Evolutionary conservation across 2,888 invertebrate genomes (phyloP), one percentile per base, ranked within the genome.

Genomic region (Mimas tiliae): DNA sequence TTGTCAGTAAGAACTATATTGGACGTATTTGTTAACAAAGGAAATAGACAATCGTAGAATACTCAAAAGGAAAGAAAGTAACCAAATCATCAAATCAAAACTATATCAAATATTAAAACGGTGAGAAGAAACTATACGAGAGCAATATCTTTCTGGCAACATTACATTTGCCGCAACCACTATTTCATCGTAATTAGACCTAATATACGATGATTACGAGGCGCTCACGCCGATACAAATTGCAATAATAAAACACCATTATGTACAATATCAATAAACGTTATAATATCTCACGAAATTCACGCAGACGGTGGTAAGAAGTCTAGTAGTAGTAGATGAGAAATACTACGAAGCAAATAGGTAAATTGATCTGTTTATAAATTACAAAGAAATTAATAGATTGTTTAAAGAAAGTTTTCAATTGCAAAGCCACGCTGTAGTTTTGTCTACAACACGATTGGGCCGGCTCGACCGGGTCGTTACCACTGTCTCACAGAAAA

Each of bases 161-260:
- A 27, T n/a, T 27, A 53, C 8, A 53, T 14, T 48, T 6, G 50
- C 50, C 9, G 34, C 58, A 6, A 38, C 4, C 58, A 58, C 58
- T 16, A 38, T 16, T 58, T 42, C 58, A 16, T 12, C 12, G 42
- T 42, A 64, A 51, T 74, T 70, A 70, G 70, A 55, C 69, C 64
- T 81, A 81, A 81, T 79, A 81, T 79, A 76, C 74, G 71, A 76
- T 71, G 72, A 77, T 84, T 81, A 82, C 78, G 81, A 75, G 78
- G 38, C 7, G 38, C 7, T 34, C 66, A 74, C 78, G 75, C 70
- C 71, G 68, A 72, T 75, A 79, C 77, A 80, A 82, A 85, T 83
- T 80, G 80, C 76, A 79, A 82, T 84, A 83, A 83, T 82, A 78
- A 83, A 82, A 77, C 73, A 78, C 71, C 76, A 85, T 85, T 84